Conservation (phyloP, 2,888 invertebrate species). For the Xanthorhoe spadicearia region DNA sequence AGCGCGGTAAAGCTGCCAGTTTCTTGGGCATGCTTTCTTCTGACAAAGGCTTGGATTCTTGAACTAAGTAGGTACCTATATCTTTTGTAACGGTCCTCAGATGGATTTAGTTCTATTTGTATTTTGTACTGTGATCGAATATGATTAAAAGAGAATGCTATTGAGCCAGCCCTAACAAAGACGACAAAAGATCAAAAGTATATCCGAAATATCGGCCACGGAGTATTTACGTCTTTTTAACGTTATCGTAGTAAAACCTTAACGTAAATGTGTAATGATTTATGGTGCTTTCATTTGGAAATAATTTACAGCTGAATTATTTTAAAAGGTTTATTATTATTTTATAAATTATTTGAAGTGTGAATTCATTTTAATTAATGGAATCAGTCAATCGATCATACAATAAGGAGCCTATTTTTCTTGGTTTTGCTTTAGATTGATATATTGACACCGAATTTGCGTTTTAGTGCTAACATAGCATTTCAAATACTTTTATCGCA, state of each 20-base stretch:
- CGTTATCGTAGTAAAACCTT: slow-evolving; percentile 26
- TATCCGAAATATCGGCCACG: slow-evolving; percentile 39
- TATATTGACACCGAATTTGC: no score
- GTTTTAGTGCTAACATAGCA: no score
- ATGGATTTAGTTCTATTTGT: no score
- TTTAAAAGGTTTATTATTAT: background rate
- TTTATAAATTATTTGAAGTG: slow-evolving; percentile 8
- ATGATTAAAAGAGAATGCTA: background rate
- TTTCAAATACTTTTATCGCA: no score
- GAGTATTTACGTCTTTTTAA: slow-evolving; percentile 28
- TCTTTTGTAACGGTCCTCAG: no score
- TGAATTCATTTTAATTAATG: background rate
- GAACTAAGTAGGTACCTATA: no score
- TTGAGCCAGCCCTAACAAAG: slow-evolving; percentile 36
- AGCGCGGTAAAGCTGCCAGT: no score
- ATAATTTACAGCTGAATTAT: slow-evolving; percentile 18
- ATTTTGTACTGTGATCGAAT: no score
- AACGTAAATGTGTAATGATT: slow-evolving; percentile 28
- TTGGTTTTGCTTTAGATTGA: no score
- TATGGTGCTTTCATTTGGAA: slow-evolving; percentile 17
- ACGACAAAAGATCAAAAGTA: slow-evolving; percentile 40
- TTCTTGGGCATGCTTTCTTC: no score
- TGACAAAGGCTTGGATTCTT: no score
- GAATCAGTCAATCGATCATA: background rate
- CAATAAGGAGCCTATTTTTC: no score